Percentiles rank a stretch among this genome's conserved stretches.
Evolutionary conservation across 1,140 invertebrate species (phyloP).

Genomic region (Atta texana): DNA sequence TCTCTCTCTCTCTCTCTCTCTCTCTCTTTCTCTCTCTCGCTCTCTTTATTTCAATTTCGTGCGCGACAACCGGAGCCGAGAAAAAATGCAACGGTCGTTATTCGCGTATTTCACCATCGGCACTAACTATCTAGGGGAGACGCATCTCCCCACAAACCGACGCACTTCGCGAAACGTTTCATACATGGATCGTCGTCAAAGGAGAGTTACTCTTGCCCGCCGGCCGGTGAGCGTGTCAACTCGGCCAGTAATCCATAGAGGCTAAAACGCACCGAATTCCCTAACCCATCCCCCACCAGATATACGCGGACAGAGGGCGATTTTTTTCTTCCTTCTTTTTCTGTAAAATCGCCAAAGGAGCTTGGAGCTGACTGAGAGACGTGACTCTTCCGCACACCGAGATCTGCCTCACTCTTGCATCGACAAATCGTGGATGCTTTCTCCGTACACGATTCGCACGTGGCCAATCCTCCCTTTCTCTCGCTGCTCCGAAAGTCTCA

Average conservation of each 20-base stretch:
- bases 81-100: constrained; percentile 31
- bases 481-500: constrained; percentile 20
- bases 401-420: not conserved
- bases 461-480: constrained; percentile 15
- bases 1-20: not conserved
- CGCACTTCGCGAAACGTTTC: constrained; percentile 76
- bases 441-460: constrained; percentile 1
- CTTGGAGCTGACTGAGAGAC: not conserved
- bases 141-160: constrained; percentile 73
- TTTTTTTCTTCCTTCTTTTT: constrained; percentile 1
- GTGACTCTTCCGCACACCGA: not conserved
- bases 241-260: constrained; percentile 72
- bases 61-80: not conserved
- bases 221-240: constrained; percentile 66
- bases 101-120: constrained; percentile 63
- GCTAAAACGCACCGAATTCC: constrained; percentile 25
- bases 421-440: not conserved
- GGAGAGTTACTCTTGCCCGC: constrained; percentile 28
- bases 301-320: not conserved
- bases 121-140: constrained; percentile 67
- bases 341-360: not conserved
- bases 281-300: constrained; percentile 47
- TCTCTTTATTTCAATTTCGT: not conserved
- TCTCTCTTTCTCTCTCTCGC: no score
- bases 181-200: constrained; percentile 66